Evolutionary conservation across 35 echinoderm and acorn worm species (phyloP), one percentile per base, ranked within the genome.

Genomic region (Lytechinus variegatus): DNA sequence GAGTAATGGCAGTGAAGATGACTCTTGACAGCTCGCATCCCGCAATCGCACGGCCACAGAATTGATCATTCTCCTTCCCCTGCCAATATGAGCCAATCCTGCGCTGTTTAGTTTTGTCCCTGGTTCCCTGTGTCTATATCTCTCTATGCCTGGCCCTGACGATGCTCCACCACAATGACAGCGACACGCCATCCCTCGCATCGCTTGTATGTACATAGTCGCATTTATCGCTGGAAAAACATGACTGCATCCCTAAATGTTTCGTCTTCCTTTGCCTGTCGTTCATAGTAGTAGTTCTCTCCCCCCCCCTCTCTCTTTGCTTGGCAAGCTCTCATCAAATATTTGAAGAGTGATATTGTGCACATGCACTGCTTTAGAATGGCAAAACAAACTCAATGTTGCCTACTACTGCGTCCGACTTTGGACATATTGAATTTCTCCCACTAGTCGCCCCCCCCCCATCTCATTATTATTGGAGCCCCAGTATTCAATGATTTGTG

Each of bases 311-410:
- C 52, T 90, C 88, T 90, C 24, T 54, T 44, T 90, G 27, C 88
- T 52, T 12, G 27, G 52, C 88, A 5, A 90, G 88, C 88, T 90
- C 28, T 54, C 27, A 27, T 54, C 92, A 93, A 93, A 93, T 93
- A 93, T 93, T 93, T 93, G 92, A 93, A 54, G 52, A 93, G 92
- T 54, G 92, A 93, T 93, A 93, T 93, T 93, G 92, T 93, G 92
- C 27, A 9, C 92, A 93, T 93, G 92, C 54, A 54, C 92, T 90
- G 54, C 54, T 93, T 93, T 28, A 57, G 55, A 57, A 93, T 12
- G 92, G 52, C 28, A 93, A 93, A 93, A 93, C 92, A 93, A 93
- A 93, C 92, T 57, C 92, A 57, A 57, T 93, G 54, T 93, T 55
- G n/a, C 92, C 52, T 54, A 11, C 54, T 93, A 2, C 53, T 54